These are phyloP conservation scores for Saccostrea echinata DNA, from an alignment of 1,140 invertebrate genomes.

Conservation along the genomic window DNA sequence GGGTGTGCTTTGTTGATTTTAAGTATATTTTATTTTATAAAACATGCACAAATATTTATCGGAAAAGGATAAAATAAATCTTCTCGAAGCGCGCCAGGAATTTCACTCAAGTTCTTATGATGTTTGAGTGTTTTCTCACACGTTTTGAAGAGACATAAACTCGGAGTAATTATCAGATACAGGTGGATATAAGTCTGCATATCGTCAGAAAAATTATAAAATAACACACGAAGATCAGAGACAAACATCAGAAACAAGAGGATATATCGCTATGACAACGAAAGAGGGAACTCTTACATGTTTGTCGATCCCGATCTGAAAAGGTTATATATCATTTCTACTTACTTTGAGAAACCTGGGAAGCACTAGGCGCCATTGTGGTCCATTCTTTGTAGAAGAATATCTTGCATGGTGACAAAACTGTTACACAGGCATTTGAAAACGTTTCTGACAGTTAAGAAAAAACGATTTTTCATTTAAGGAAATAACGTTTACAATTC, in stretches of 20 bases:
- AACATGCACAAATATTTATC: slow-evolving; percentile 3
- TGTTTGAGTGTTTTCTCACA: slow-evolving; percentile 9
- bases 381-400: slow-evolving; percentile 8
- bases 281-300: background rate
- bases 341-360: background rate
- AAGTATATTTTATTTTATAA: background rate
- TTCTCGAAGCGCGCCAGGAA: background rate
- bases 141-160: background rate
- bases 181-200: background rate
- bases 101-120: slow-evolving; percentile 5
- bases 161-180: slow-evolving; percentile 8
- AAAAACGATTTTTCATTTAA: slow-evolving; percentile 37
- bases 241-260: slow-evolving; percentile 28
- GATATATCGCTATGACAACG: slow-evolving; percentile 23
- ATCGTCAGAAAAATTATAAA: slow-evolving; percentile 23
- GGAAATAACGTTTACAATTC: slow-evolving; percentile 31
- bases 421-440: slow-evolving; percentile 1
- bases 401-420: background rate
- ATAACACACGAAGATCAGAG: slow-evolving; percentile 24
- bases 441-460: slow-evolving; percentile 14
- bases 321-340: slow-evolving; percentile 34
- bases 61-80: slow-evolving; percentile 18
- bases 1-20: background rate
- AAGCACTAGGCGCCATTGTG: slow-evolving; percentile 18
- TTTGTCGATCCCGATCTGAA: slow-evolving; percentile 10